Base-by-base conservation (phyloP, 92 coral and sea anemone genomes). In the Bergia puertoricense region DNA sequence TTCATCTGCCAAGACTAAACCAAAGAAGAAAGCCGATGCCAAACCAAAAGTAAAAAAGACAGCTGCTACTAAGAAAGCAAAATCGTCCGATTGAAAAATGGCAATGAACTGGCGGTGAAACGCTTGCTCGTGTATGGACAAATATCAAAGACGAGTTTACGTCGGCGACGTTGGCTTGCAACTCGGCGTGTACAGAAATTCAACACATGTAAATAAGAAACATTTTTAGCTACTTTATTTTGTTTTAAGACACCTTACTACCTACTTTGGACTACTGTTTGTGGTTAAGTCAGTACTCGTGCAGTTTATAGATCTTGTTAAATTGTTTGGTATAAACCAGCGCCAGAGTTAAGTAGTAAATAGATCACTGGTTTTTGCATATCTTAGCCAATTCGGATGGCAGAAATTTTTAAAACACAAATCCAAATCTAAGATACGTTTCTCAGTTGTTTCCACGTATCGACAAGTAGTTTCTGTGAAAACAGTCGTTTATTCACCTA, bases 11-110 rank as follows among this genome's bases (percentile, higher is more conserved):
- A 88, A 81, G 39, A 74, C 68, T 2, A 94, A 94, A 41, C 95
- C 95, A 20, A 94, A 91, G 89, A 93, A 91, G 65, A 81, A 92
- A 50, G 94, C 93, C 66, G 94, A 88, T 13, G 80, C 94, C 23
- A 93, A 93, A 91, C 89, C 95, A 6, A 92, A 89, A 54, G 80
- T 89, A 48, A 92, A 89, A 90, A 94, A 94, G 73, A 50, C 81
- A 10, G 86, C 89, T 6, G 37, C 90, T 18, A 92, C 90, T 18
- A 92, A 80, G 43, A 82, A 82, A 18, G 6, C 37, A 0, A 82
- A 82, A 44, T 66, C 86, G 6, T 67, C 86, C 9, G 77, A 82
- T 14, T 82, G 76, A 82, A 57, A 37, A 5, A 11, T 9, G 15
- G 81, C 81, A 22, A 43, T 37, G 39, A 48, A 50, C 65, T 79